A percentile compares a stretch with the other conserved stretches of the same genome.
These are phyloP conservation scores for Poeciliopsis paucimaculata DNA, from an alignment of 2,797 vertebrate species.

Conservation along the genomic window DNA sequence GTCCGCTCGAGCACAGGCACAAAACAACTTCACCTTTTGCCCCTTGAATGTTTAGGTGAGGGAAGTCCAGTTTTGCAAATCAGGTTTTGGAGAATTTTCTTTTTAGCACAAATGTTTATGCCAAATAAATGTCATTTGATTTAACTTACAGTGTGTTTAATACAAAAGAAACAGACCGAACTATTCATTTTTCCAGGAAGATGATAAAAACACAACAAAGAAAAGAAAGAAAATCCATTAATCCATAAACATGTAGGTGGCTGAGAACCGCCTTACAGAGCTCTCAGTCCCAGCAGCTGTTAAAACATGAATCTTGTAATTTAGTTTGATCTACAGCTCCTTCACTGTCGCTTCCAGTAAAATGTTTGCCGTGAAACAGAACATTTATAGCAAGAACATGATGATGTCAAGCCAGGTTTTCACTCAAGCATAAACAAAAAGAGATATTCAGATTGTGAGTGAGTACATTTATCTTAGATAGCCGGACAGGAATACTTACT, in stretches of 20 bases:
- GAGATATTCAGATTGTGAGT: not conserved
- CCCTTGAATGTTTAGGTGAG: constrained; percentile 4
- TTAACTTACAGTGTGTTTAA: not conserved
- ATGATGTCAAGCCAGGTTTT: not conserved
- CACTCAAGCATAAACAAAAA: not conserved
- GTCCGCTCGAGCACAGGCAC: not conserved
- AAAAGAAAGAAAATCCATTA: not conserved
- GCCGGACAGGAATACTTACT: not conserved
- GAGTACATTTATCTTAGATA: not conserved
- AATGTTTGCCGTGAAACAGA: not conserved
- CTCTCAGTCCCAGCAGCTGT: not conserved
- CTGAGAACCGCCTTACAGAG: not conserved
- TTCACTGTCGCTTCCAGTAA: not conserved
- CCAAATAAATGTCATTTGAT: constrained; percentile 19
- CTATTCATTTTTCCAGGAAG: not conserved
- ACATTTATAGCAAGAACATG: not conserved
- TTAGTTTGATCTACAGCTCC: not conserved
- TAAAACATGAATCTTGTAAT: not conserved
- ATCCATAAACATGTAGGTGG: not conserved
- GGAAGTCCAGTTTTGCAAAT: constrained; percentile 22
- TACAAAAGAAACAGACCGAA: not conserved
- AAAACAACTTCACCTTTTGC: constrained; percentile 5
- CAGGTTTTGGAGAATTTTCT: constrained; percentile 13
- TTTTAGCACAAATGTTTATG: constrained; percentile 14
- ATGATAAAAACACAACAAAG: not conserved